phyloP scores from a whole-genome alignment of 2,888 invertebrate genomes.

The Fragum sueziense region DNA sequence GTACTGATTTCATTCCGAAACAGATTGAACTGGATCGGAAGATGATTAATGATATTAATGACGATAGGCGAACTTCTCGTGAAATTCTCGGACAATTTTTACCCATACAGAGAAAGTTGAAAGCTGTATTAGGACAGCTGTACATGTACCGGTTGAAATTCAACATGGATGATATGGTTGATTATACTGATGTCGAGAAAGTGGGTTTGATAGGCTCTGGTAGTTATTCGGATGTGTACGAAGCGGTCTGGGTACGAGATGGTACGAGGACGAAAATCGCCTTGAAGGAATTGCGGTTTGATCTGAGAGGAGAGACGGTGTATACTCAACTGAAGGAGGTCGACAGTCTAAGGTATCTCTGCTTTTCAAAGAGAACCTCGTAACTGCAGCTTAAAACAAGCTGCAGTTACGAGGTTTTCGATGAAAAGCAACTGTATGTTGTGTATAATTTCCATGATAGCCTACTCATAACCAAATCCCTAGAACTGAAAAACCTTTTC shows the following conservation, averaged over 20 bases:
- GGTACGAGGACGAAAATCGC: slow-evolving; percentile 46
- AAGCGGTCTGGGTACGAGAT: slow-evolving; percentile 21
- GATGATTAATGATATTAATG: slow-evolving; percentile 51
- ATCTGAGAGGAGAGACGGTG: slow-evolving; percentile 37
- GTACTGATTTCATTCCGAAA: slow-evolving; percentile 59
- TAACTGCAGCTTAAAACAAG: too few relatives aligned
- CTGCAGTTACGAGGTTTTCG: too few relatives aligned
- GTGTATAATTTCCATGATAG: too few relatives aligned
- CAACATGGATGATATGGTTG: slow-evolving; percentile 47
- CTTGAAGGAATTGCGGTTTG: slow-evolving; percentile 52
- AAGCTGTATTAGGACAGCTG: slow-evolving; percentile 51
- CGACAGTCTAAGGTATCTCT: slow-evolving; percentile 61
- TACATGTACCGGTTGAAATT: slow-evolving; percentile 51
- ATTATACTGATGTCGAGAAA: slow-evolving; percentile 25
- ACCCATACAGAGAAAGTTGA: slow-evolving; percentile 53
- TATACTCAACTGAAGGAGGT: slow-evolving; percentile 63
- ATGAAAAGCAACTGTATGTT: too few relatives aligned
- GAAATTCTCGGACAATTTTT: slow-evolving; percentile 54
- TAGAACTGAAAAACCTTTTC: too few relatives aligned
- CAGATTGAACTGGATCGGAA: slow-evolving; percentile 61
- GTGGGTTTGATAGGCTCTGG: slow-evolving; percentile 49
- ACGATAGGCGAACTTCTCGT: slow-evolving; percentile 58
- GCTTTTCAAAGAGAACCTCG: too few relatives aligned
- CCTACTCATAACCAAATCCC: too few relatives aligned
- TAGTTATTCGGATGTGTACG: slow-evolving; percentile 57